Conservation (phyloP, 2,113 vertebrate species). For the Caranx melampygus region DNA sequence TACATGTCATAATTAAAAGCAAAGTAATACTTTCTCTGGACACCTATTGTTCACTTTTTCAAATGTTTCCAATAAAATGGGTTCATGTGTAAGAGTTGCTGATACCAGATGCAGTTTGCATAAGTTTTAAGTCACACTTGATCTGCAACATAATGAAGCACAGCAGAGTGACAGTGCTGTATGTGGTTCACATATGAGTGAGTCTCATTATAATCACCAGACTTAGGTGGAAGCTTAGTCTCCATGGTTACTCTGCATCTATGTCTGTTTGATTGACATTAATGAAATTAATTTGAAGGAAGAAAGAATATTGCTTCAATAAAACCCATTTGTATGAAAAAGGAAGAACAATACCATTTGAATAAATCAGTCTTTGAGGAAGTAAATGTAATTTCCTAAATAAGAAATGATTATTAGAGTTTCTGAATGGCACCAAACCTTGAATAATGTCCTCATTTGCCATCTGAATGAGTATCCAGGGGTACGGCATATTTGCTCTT, state of each 20-base stretch:
- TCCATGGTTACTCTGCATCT: slow-evolving; percentile 55
- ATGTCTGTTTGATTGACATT: slow-evolving; percentile 53
- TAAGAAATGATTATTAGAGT: slow-evolving; percentile 35
- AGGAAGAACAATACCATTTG: slow-evolving; percentile 25
- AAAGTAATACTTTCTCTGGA: background rate
- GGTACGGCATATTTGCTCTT: background rate
- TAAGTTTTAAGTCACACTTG: background rate
- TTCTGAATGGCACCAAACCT: background rate
- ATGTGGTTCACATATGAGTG: slow-evolving; percentile 28
- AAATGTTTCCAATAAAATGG: background rate
- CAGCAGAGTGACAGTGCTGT: background rate
- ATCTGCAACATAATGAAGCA: slow-evolving; percentile 21
- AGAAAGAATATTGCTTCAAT: slow-evolving; percentile 30
- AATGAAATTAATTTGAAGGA: slow-evolving; percentile 54
- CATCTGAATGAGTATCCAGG: background rate
- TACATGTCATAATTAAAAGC: background rate
- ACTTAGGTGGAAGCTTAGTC: slow-evolving; percentile 56
- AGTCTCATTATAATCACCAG: slow-evolving; percentile 33
- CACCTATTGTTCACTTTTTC: background rate
- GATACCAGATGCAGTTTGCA: background rate
- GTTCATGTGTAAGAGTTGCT: background rate
- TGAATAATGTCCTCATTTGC: slow-evolving; percentile 1
- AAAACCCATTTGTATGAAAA: slow-evolving; percentile 25
- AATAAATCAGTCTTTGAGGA: slow-evolving; percentile 30
- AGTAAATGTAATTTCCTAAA: slow-evolving; percentile 36